phyloP scores from a whole-genome alignment of 2,113 vertebrate genomes.

The Triplophysa siluroides region DNA sequence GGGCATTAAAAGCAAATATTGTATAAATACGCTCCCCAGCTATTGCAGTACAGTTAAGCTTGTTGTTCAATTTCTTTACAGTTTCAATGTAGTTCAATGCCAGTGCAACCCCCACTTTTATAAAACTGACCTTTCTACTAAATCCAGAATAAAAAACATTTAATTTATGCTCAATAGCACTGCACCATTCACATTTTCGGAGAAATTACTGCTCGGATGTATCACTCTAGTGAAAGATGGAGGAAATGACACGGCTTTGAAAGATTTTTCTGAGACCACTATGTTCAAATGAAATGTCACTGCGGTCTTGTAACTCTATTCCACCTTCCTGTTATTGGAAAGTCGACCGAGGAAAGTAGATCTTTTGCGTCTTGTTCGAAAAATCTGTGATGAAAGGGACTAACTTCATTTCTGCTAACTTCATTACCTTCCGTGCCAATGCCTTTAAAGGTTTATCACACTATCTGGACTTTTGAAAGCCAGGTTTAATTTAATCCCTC shows the following conservation, averaged over 20 bases:
- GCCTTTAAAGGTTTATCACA: neutral
- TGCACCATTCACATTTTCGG: neutral
- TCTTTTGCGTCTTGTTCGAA: neutral
- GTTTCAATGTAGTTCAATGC: neutral
- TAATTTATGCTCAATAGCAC: neutral
- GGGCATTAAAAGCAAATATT: too few species aligned
- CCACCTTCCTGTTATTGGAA: neutral
- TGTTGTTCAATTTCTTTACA: neutral
- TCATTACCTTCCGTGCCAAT: slow-evolving; percentile 27
- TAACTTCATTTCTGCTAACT: neutral
- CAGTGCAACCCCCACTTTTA: neutral
- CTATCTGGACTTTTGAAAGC: neutral
- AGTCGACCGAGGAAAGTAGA: neutral
- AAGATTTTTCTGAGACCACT: neutral
- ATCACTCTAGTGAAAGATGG: neutral
- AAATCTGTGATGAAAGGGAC: neutral
- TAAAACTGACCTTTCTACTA: neutral
- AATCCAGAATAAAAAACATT: neutral
- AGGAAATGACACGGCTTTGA: neutral
- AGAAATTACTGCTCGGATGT: neutral
- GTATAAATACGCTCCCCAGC: too few species aligned
- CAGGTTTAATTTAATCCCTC: slow-evolving; percentile 12
- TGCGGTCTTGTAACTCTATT: neutral
- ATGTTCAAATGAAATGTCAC: neutral
- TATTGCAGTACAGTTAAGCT: neutral